A percentile compares a stretch with the other conserved stretches of the same genome.
phyloP scores from a whole-genome alignment of 35 echinoderm and acorn worm genomes.

The Diadema setosum region DNA sequence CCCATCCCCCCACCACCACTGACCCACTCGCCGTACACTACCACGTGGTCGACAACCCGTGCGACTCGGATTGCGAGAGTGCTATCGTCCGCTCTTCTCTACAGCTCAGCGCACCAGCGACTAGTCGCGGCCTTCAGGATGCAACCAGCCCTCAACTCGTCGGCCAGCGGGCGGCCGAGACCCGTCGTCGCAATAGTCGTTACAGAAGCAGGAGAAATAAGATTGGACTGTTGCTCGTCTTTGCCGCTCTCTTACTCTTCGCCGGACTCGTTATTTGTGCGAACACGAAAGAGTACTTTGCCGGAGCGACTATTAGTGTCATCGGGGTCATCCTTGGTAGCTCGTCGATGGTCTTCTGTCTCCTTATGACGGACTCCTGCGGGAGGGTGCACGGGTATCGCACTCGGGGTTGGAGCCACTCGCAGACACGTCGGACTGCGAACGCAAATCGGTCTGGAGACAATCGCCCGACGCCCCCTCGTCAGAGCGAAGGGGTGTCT shows the following conservation, averaged over 20 bases:
- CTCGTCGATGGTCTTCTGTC: neutral
- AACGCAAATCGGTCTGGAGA: neutral
- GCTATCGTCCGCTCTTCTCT: no score
- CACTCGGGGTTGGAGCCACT: neutral
- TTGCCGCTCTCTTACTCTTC: neutral
- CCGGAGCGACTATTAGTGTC: neutral
- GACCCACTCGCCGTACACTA: no score
- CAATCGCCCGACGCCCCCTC: neutral
- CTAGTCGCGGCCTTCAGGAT: no score
- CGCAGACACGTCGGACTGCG: neutral
- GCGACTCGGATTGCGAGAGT: no score
- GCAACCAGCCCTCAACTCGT: no score
- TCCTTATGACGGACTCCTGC: neutral
- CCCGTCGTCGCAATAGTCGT: neutral
- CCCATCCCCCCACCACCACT: no score
- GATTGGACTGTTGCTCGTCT: neutral
- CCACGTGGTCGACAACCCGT: no score
- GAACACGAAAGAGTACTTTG: slow-evolving; percentile 1
- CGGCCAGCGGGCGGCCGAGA: neutral
- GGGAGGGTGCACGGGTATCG: neutral
- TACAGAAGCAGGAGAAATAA: neutral
- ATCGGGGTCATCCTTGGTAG: neutral
- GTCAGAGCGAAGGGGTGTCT: neutral
- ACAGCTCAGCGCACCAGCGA: no score
- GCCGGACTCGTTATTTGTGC: slow-evolving; percentile 14